phyloP scores from a whole-genome alignment of 2,888 invertebrate genomes.

The Caradrina clavipalpis region DNA sequence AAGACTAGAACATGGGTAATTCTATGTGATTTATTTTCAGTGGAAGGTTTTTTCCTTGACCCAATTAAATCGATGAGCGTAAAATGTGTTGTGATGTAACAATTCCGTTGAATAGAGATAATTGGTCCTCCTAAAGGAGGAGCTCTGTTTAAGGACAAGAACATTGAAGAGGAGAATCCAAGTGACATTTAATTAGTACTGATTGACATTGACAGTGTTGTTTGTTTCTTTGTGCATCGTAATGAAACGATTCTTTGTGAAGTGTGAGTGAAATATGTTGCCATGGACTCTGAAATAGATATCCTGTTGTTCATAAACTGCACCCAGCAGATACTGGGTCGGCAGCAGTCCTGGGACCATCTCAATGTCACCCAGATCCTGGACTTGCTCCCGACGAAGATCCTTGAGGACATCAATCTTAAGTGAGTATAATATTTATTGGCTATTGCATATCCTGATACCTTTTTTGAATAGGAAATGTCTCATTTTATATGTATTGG shows the following conservation, averaged over 20 bases:
- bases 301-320: constrained; percentile 86
- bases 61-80: constrained; percentile 22
- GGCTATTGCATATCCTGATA: not conserved
- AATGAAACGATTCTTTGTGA: constrained; percentile 40
- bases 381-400: constrained; percentile 81
- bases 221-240: not conserved
- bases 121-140: constrained; percentile 9
- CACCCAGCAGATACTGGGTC: constrained; percentile 83
- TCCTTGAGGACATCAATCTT: constrained; percentile 83
- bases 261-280: constrained; percentile 68
- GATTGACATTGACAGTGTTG: constrained; percentile 5
- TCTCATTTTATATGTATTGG: constrained; percentile 10
- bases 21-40: constrained; percentile 37
- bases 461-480: constrained; percentile 3
- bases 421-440: constrained; percentile 78
- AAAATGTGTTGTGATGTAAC: constrained; percentile 16
- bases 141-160: constrained; percentile 13
- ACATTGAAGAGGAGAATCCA: not conserved
- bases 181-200: constrained; percentile 26
- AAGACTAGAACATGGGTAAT: constrained; percentile 23
- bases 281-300: constrained; percentile 85
- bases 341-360: constrained; percentile 79
- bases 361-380: constrained; percentile 85
- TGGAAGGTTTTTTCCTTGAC: constrained; percentile 12
- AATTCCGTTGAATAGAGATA: constrained; percentile 20